A percentile compares a stretch with the other conserved stretches of the same genome.
Conservation (phyloP, 2,113 vertebrate species). For the Chaenocephalus aceratus region DNA sequence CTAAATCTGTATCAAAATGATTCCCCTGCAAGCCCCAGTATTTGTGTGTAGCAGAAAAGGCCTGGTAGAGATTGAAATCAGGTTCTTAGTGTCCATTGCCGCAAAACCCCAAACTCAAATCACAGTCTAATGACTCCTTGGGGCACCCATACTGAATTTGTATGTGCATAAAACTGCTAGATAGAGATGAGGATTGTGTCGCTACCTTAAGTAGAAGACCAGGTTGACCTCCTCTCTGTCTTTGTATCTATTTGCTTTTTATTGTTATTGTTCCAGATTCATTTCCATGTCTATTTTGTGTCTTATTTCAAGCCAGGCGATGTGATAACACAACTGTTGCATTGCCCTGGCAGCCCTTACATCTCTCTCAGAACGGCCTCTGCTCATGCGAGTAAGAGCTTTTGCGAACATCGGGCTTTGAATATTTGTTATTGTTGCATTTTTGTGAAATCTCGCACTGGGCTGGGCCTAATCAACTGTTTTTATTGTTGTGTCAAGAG, state of each 20-base stretch:
- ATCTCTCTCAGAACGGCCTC: slow-evolving; percentile 52
- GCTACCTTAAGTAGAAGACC: slow-evolving; percentile 12
- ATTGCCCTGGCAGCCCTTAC: slow-evolving; percentile 55
- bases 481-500: slow-evolving; percentile 74
- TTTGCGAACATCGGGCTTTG: slow-evolving; percentile 61
- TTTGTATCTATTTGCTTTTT: slow-evolving; percentile 63
- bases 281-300: slow-evolving; percentile 55
- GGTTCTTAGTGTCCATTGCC: slow-evolving; percentile 29
- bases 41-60: slow-evolving; percentile 48
- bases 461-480: slow-evolving; percentile 86
- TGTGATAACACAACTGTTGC: slow-evolving; percentile 48
- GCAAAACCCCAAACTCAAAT: slow-evolving; percentile 37
- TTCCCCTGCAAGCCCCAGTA: slow-evolving; percentile 21
- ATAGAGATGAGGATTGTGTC: slow-evolving; percentile 44
- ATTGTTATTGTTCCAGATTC: slow-evolving; percentile 59
- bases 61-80: slow-evolving; percentile 41
- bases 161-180: slow-evolving; percentile 69
- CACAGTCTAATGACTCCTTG: slow-evolving; percentile 40
- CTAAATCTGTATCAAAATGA: slow-evolving; percentile 28
- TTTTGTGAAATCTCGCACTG: slow-evolving; percentile 81
- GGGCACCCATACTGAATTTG: slow-evolving; percentile 69
- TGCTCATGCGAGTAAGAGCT: slow-evolving; percentile 43
- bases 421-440: slow-evolving; percentile 59
- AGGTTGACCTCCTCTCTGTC: slow-evolving; percentile 43
- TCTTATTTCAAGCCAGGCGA: slow-evolving; percentile 54